Evolutionary conservation across 2,888 invertebrate species (phyloP), one percentile per base, ranked within the genome.

Genomic region (Blastobasis adustella): DNA sequence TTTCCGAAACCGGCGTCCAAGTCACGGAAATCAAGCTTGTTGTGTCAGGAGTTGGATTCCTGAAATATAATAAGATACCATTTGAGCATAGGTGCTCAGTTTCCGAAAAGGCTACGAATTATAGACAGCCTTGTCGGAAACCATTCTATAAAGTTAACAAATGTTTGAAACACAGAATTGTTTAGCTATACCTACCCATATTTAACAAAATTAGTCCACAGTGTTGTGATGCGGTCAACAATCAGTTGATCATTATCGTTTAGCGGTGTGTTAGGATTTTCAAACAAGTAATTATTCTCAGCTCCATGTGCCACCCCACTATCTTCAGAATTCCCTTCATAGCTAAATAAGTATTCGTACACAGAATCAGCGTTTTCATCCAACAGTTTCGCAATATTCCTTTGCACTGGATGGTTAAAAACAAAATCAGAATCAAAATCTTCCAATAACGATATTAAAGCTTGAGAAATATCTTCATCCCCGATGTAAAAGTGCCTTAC

Each of bases 141-240:
- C 23, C 23, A 23, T 23, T 23, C 23, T 23, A 23, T 1, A 23
- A 23, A 23, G 23, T 23, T 23, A 23, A 23, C 23, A 23, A 23
- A 23, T 23, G 23, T 23, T 23, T 23, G 23, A 23, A 23, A 23
- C 23, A 23, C 23, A 23, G 23, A 23, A 23, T 23, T 23, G 3
- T 23, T 23, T 23, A 23, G 23, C 23, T 37, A 9, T 42, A 63
- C 73, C 71, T 68, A 87, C 87, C 85, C 87, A 56, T 71, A 75
- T 72, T 86, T 87, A 4, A 87, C 71, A 50, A 87, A 87, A 59
- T 87, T 86, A 0, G 79, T 58, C 87, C 87, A 87, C 52, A 87
- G 59, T 10, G 71, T 72, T 10, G 77, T 73, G 10, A 86, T 69
- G 9, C 78, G 74, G 45, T 82, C 73, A 5, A 64, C 60, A 37